Base-by-base conservation (phyloP, 2,888 invertebrate species). In the Agrochola macilenta region DNA sequence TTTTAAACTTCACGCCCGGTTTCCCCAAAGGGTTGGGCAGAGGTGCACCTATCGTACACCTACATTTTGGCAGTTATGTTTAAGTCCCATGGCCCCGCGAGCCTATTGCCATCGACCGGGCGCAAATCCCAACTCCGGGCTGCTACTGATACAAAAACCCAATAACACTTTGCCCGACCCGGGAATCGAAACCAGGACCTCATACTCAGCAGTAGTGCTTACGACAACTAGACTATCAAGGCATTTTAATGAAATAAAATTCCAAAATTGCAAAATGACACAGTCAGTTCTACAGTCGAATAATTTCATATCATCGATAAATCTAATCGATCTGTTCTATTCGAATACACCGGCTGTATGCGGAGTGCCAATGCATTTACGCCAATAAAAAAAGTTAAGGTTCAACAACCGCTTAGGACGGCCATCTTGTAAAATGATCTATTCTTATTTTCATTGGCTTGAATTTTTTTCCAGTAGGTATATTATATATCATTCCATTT, bases 251-350 rank as follows among this genome's bases (percentile, higher is more conserved):
- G 1, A n/a, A 30, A 46, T 17, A 0, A 43, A 52, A 20, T 2
- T 23, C 2, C 0, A 49, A 71, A 79, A 69, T 46, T 17, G 3
- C 9, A 12, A 23, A 39, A 26, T n/a, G n/a, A n/a, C n/a, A n/a
- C n/a, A n/a, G n/a, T n/a, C 12, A 17, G 9, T 79, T 49, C 30
- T 30, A 26, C 0, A 11, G 11, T 39, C 20, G 26, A 54, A 54
- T 58, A 52, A 61, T 64, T 63, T 14, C 8, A 60, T n/a, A 23
- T 30, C 70, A 46, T 68, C 46, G 20, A 58, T 35, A n/a, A 68
- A 26, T 49, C 43, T 49, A 77, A 74, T 78, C 54, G 69, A 83
- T 86, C 78, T 76, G 5, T 77, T 84, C 63, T 79, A 79, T 77
- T 71, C 58, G 66, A 86, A 64, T 75, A 69, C 57, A 69, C 73